Base-by-base conservation (phyloP, 2,888 invertebrate genomes). In the Scelioninae gen. 2 region DNA sequence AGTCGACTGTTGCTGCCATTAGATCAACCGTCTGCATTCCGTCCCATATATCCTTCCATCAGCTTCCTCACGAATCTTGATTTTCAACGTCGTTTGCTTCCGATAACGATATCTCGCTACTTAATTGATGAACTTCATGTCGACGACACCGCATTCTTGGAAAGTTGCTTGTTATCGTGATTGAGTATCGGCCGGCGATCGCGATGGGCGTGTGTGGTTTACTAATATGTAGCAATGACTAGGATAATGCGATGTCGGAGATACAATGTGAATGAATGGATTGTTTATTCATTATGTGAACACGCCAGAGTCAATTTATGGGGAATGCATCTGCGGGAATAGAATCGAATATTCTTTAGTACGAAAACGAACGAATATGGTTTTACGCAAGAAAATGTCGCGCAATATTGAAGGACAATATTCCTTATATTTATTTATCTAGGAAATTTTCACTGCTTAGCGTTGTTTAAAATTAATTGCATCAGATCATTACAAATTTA, bases 121-220 rank as follows among this genome's bases (percentile, higher is more conserved):
- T 71, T 64, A 64, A 64, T 53, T 60, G 65, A 71, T 71, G 52
- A 65, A 58, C 50, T 63, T 60, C 15, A 52, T 19, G 65, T 28
- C 16, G 28, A 46, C 35, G 60, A 55, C 22, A 35, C 22, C 41
- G 65, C 52, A 65, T 72, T 72, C 65, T 28, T 72, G 72, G 72
- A 65, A 65, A 64, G 65, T 67, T 53, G 72, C 72, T 67, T 72
- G 65, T 72, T 65, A 72, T 72, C 65, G 60, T 67, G 72, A 72
- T 72, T 55, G 61, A 65, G 55, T 72, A 72, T 72, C 60, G 53
- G 46, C 15, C 64, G 31, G 41, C 37, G 33, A 53, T 64, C 35
- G 52, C 37, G 45, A 63, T 58, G 71, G 71, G 71, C 64, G 71
- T 64, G 71, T 71, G 58, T 64, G 64, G 64, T 55, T 64, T 71